Conservation (phyloP, 2,888 invertebrate species). For the Melanotus villosus region DNA sequence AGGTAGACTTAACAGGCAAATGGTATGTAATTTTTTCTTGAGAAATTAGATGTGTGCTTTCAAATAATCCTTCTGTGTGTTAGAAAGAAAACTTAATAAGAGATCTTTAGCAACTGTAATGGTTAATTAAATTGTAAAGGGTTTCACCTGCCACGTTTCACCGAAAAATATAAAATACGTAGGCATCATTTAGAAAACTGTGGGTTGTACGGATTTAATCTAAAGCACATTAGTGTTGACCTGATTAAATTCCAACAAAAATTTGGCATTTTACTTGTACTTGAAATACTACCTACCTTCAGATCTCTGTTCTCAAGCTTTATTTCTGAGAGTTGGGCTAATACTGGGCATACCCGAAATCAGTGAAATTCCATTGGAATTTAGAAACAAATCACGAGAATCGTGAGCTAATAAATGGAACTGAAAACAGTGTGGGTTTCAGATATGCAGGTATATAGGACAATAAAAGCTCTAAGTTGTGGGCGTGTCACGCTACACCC, state of each 20-base stretch:
- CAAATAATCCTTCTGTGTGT: too few species aligned
- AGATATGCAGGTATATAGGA: slow-evolving; percentile 26
- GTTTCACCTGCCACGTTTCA: too few species aligned
- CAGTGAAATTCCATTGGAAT: background rate
- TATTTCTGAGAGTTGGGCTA: background rate
- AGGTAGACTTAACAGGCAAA: too few species aligned
- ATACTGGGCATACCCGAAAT: slow-evolving; percentile 1
- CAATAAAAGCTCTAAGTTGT: slow-evolving; percentile 28
- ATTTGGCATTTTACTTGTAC: background rate
- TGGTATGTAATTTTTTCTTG: too few species aligned
- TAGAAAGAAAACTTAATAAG: too few species aligned
- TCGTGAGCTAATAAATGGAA: slow-evolving; percentile 22
- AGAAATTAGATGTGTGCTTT: too few species aligned
- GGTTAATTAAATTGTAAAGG: too few species aligned
- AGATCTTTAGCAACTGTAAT: too few species aligned
- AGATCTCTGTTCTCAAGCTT: background rate
- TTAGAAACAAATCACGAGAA: slow-evolving; percentile 19
- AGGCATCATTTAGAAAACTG: too few species aligned
- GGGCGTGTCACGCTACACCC: slow-evolving; percentile 27
- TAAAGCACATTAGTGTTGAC: background rate
- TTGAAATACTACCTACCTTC: background rate
- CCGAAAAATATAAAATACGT: background rate
- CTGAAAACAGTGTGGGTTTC: slow-evolving; percentile 15
- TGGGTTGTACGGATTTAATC: background rate
- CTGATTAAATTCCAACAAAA: slow-evolving; percentile 3